phyloP scores from a whole-genome alignment of 1,140 invertebrate species.

The Brachionus rubens region DNA sequence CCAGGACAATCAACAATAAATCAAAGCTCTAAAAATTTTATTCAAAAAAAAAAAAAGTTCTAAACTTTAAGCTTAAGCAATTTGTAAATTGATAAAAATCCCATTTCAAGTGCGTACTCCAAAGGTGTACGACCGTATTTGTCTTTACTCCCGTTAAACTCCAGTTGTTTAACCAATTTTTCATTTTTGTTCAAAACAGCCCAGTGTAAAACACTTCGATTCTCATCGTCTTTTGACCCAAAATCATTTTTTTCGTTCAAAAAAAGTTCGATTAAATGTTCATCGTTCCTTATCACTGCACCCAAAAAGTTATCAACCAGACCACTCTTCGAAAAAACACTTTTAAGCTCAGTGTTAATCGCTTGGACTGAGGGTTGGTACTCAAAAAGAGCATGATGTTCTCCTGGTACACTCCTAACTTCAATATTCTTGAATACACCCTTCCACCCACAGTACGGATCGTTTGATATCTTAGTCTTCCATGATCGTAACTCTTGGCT shows the following conservation, averaged over 20 bases:
- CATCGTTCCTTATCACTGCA: not conserved
- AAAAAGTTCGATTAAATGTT: slow-evolving; percentile 15
- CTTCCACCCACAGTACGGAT: slow-evolving; percentile 11
- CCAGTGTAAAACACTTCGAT: slow-evolving; percentile 55
- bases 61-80: not conserved
- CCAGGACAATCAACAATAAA: slow-evolving; percentile 11
- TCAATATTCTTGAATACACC: not conserved
- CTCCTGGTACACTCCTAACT: not conserved
- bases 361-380: not conserved
- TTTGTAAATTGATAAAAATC: not conserved
- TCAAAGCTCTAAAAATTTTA: not conserved
- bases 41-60: not conserved
- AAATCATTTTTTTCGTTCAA: not conserved
- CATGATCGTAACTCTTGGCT: not conserved
- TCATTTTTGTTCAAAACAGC: slow-evolving; percentile 51
- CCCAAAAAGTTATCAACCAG: not conserved
- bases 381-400: not conserved
- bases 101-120: not conserved
- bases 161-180: slow-evolving; percentile 50
- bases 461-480: not conserved
- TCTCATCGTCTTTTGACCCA: slow-evolving; percentile 50
- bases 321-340: not conserved
- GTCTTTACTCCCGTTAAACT: not conserved
- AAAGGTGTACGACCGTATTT: not conserved
- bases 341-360: not conserved